These are phyloP conservation scores for Beroe ovata DNA, from an alignment of 37 sponge, comb jelly and placozoan species.

Conservation along the genomic window DNA sequence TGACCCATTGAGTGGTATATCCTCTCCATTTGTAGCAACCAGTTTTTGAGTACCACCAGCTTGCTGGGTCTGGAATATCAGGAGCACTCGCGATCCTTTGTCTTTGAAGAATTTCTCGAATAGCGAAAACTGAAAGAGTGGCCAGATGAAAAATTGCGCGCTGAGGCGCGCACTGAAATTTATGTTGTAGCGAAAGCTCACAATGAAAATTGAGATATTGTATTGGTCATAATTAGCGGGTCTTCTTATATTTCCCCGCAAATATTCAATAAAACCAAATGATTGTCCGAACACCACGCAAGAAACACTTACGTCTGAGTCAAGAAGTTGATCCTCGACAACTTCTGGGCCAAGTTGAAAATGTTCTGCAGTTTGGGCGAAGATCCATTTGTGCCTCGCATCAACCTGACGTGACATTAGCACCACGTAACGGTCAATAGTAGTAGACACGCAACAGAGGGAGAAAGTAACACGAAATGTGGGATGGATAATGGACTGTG, in stretches of 20 bases:
- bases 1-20: conserved; percentile 77
- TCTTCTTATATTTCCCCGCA: too few relatives aligned
- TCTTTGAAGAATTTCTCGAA: conserved; percentile 66
- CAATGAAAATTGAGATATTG: too few relatives aligned
- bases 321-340: conserved; percentile 55
- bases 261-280: too few relatives aligned
- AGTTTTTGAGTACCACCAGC: conserved; percentile 68
- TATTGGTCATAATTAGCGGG: too few relatives aligned
- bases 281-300: too few relatives aligned
- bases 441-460: too few relatives aligned
- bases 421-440: too few relatives aligned
- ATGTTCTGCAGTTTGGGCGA: conserved; percentile 17
- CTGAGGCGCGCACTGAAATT: too few relatives aligned
- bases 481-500: too few relatives aligned
- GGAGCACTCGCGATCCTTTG: conserved; percentile 20
- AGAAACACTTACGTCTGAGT: conserved; percentile 44
- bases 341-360: background rate
- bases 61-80: background rate
- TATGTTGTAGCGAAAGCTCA: too few relatives aligned
- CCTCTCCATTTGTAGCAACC: conserved; percentile 80
- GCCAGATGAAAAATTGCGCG: background rate
- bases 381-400: conserved; percentile 32
- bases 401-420: conserved; percentile 31
- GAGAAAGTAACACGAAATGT: too few relatives aligned
- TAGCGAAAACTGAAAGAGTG: background rate